phyloP scores from a whole-genome alignment of 2,797 vertebrate genomes.

The Etheostoma perlongum region DNA sequence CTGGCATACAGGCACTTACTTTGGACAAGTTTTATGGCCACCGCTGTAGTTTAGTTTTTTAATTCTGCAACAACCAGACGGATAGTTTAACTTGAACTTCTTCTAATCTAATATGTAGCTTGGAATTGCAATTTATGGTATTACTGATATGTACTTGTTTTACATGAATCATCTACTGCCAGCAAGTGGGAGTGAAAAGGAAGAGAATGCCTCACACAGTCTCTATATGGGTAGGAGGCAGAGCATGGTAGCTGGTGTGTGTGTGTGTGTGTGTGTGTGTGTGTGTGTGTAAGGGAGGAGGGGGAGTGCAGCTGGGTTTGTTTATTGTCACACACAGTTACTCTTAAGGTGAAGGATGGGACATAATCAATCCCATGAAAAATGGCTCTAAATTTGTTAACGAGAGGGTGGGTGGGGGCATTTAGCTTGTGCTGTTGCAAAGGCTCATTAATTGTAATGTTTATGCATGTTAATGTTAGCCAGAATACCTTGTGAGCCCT shows the following conservation, averaged over 20 bases:
- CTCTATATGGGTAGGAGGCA: slow-evolving; percentile 49
- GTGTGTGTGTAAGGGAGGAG: background rate
- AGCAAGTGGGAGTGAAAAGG: slow-evolving; percentile 35
- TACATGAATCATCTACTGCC: slow-evolving; percentile 31
- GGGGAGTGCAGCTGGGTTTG: slow-evolving; percentile 52
- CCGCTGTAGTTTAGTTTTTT: background rate
- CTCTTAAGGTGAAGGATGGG: slow-evolving; percentile 42
- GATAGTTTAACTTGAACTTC: slow-evolving; percentile 24
- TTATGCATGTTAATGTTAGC: slow-evolving; percentile 77
- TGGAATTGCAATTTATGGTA: slow-evolving; percentile 36
- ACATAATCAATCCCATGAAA: slow-evolving; percentile 62
- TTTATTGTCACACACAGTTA: slow-evolving; percentile 39
- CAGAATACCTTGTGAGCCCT: slow-evolving; percentile 67
- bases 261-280: background rate
- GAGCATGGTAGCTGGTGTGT: slow-evolving; percentile 24
- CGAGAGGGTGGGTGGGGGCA: slow-evolving; percentile 17
- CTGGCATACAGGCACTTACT: slow-evolving; percentile 26
- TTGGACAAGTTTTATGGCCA: slow-evolving; percentile 22
- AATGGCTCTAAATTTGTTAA: slow-evolving; percentile 56
- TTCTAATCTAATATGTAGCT: slow-evolving; percentile 33
- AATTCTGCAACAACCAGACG: background rate
- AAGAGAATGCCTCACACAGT: slow-evolving; percentile 60
- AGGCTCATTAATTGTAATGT: slow-evolving; percentile 75
- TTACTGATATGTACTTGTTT: slow-evolving; percentile 38
- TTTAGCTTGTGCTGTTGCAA: slow-evolving; percentile 58